Base-by-base conservation (phyloP, 2,797 vertebrate genomes). In the Lithobates pipiens region DNA sequence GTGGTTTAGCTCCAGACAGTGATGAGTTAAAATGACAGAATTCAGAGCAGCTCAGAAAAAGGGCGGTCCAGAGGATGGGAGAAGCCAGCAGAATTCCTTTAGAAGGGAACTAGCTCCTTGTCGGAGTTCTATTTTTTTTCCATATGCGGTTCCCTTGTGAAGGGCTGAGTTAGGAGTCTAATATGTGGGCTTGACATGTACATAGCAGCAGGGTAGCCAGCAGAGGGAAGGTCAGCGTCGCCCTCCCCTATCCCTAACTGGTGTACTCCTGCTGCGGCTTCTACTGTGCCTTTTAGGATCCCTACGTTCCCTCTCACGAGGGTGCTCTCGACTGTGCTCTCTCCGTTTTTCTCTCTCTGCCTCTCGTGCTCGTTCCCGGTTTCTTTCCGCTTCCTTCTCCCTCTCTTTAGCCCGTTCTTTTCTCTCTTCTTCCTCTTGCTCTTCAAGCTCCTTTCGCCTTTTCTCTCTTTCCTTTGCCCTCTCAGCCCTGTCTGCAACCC, bases 261-360 rank as follows among this genome's bases (percentile, higher is more conserved):
- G 94, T 83, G 96, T 97, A 93, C 97, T 97, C 80, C 94, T 95
- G 92, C 96, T 98, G 77, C 93, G 95, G 46, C 96, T 97, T 11
- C 95, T 93, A 88, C 93, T 93, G 87, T 93, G 92, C 25, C 92
- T 91, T 88, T 94, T 94, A 36, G 91, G 4, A 36, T 93, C 92
- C 13, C 92, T 90, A 1, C 92, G 91, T 90, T 95, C 84, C 88
- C 94, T 13, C 83, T 90, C 46, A 90, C 61, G 71, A 69, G 69
- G 93, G 9, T 93, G 86, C 3, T 89, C 50, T 84, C 91, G 27
- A 88, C 88, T 95, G 87, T 88, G 90, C 89, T 79, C 93, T 92
- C 7, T 92, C 87, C 91, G 91, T 0, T 96, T 91, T 3, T 92
- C 92, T 21, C 92, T 80, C 23, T 92, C 90, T 27, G 91, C 54